A percentile compares a stretch with the other conserved stretches of the same genome.
Evolutionary conservation across 2,888 invertebrate species (phyloP).

Genomic region (Parapristionchus giblindavisi): DNA sequence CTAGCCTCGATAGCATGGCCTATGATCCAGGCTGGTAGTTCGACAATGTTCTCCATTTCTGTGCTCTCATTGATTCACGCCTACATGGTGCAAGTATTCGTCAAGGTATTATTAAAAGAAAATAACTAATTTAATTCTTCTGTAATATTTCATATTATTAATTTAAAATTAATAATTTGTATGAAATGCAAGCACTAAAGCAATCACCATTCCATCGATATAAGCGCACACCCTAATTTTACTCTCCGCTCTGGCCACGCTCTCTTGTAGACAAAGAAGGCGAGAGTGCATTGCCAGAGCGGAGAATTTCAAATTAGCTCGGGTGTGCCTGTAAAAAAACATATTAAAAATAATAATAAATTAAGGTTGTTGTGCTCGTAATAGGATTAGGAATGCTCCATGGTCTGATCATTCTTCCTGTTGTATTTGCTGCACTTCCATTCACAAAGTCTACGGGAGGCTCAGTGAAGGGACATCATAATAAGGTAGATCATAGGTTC

Average conservation of each 20-base stretch:
- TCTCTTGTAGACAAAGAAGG: too few relatives aligned
- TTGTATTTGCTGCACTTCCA: constrained; percentile 63
- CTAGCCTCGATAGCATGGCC: constrained; percentile 68
- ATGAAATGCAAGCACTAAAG: too few relatives aligned
- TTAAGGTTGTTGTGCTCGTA: constrained; percentile 65
- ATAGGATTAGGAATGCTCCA: constrained; percentile 65
- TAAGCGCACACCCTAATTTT: too few relatives aligned
- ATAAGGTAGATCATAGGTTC: not conserved
- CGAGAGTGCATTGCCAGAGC: not conserved
- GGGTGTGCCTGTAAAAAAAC: too few relatives aligned
- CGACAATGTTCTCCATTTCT: constrained; percentile 61
- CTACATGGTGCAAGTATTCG: constrained; percentile 68
- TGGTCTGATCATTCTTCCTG: constrained; percentile 66
- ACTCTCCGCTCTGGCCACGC: too few relatives aligned
- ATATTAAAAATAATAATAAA: too few relatives aligned
- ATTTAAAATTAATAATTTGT: too few relatives aligned
- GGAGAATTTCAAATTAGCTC: not conserved
- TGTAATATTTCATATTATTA: too few relatives aligned
- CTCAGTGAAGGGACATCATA: constrained; percentile 20
- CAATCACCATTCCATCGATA: too few relatives aligned
- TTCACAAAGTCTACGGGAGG: constrained; percentile 50
- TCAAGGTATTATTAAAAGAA: constrained; percentile 44
- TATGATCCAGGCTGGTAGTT: constrained; percentile 66
- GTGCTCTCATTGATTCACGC: constrained; percentile 64
- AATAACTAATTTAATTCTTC: not conserved